Evolutionary conservation across 2,797 vertebrate genomes (phyloP), one percentile per base, ranked within the genome.

Genomic region (Rhadinocentrus ornatus): DNA sequence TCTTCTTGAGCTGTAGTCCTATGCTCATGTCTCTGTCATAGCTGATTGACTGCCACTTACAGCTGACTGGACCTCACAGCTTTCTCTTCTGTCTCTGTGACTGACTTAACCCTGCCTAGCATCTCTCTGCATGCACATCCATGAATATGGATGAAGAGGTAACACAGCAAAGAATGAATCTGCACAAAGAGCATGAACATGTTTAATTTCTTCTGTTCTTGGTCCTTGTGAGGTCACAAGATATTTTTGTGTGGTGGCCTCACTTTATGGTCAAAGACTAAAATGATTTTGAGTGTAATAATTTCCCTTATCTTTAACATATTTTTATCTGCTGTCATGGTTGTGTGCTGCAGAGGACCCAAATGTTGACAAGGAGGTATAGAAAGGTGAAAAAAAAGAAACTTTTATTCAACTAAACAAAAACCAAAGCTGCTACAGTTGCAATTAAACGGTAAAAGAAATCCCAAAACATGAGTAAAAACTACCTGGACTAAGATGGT

Each of bases 41-140:
- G 73, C 62, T 63, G 69, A 83, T 73, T 39, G 73, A 68, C 78
- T 41, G 15, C 48, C 39, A 1, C 70, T 80, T 80, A 71, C 82
- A 83, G 75, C 75, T 70, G 71, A 78, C 58, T 35, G 63, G 78
- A 82, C 64, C 52, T 62, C 74, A 34, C 48, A 56, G 61, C 62
- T 39, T 77, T 67, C 75, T 69, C 56, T 52, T 74, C 75, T 65
- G 56, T 34, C 62, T 69, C 63, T 58, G 69, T 70, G 79, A 69
- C 31, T 9, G 7, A 44, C 48, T 61, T 69, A 65, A 32, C 50
- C 59, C 75, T 59, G 18, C 12, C 6, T 65, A 68, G 37, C 69
- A 48, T 58, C 61, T 73, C 76, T 71, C 37, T 56, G 60, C 64
- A 39, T 59, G 50, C 39, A 50, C 37, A 18, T 9, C 39, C 68